phyloP scores from a whole-genome alignment of 2,888 invertebrate genomes.

The Melanophora roralis region DNA sequence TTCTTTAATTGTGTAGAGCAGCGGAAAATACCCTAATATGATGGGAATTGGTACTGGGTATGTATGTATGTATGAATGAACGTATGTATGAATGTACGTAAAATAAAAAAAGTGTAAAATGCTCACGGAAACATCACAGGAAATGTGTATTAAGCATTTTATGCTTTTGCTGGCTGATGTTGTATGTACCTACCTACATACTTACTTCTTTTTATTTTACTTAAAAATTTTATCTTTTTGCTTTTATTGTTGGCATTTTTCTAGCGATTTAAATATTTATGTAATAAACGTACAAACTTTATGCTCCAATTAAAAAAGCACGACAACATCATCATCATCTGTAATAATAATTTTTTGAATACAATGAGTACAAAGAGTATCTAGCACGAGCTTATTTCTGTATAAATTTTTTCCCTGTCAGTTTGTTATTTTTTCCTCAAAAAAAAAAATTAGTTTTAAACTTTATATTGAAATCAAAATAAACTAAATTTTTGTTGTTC shows the following conservation, averaged over 20 bases:
- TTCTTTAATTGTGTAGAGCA: no score
- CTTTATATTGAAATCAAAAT: constrained; percentile 15
- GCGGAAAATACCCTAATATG: no score
- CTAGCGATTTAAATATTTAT: not conserved
- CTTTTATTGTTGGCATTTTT: constrained; percentile 20
- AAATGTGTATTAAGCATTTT: constrained; percentile 55
- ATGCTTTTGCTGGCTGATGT: constrained; percentile 3
- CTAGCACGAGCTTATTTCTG: constrained; percentile 12
- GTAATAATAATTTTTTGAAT: constrained; percentile 5
- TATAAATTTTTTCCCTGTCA: not conserved
- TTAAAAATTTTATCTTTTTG: constrained; percentile 7
- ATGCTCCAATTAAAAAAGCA: constrained; percentile 44
- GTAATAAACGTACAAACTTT: constrained; percentile 10
- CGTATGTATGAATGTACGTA: not conserved
- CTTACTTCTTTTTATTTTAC: constrained; percentile 11
- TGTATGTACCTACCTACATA: no score
- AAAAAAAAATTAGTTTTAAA: not conserved
- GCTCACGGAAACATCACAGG: constrained; percentile 54
- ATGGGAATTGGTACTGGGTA: no score
- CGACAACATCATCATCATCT: not conserved
- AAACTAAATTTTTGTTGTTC: not conserved
- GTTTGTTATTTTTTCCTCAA: not conserved
- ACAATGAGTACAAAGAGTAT: not conserved
- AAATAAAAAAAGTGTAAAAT: constrained; percentile 18
- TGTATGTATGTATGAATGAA: no score